These are phyloP conservation scores for Pseudochaenichthys georgianus DNA, from an alignment of 2,797 vertebrate species.

Conservation along the genomic window DNA sequence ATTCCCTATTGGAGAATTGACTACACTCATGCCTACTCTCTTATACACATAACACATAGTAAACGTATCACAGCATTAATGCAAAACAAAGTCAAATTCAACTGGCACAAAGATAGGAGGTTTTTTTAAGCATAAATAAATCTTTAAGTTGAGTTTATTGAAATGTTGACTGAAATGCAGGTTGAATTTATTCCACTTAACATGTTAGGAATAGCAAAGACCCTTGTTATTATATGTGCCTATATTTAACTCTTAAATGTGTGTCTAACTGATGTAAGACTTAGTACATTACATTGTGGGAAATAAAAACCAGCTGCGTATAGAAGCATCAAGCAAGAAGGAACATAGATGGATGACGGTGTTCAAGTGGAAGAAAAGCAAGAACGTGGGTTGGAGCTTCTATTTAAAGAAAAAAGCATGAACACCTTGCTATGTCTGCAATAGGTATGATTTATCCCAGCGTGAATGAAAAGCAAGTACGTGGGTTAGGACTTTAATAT, in stretches of 20 bases:
- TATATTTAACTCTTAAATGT: not conserved
- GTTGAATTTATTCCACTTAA: not conserved
- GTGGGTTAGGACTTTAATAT: not conserved
- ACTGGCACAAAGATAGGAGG: not conserved
- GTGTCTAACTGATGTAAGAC: not conserved
- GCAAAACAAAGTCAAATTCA: conserved; percentile 22
- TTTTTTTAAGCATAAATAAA: conserved; percentile 13
- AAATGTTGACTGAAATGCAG: not conserved
- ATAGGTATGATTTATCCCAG: conserved; percentile 6
- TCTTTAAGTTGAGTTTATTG: not conserved
- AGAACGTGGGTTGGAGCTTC: not conserved
- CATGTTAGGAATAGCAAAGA: not conserved
- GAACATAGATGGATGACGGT: not conserved
- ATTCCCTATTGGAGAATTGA: conserved; percentile 24
- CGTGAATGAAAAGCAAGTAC: not conserved
- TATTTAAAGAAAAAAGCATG: not conserved
- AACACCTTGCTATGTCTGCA: not conserved
- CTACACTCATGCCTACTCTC: conserved; percentile 2
- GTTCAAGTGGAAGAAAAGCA: not conserved
- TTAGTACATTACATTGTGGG: not conserved
- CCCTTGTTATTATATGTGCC: not conserved
- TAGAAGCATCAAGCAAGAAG: not conserved
- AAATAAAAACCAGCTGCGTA: conserved; percentile 14
- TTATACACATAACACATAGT: conserved; percentile 23
- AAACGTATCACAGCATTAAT: conserved; percentile 3